Percentiles rank a stretch among this genome's conserved stretches.
Conservation (phyloP, 2,113 vertebrate species). For the Colaptes auratus region DNA sequence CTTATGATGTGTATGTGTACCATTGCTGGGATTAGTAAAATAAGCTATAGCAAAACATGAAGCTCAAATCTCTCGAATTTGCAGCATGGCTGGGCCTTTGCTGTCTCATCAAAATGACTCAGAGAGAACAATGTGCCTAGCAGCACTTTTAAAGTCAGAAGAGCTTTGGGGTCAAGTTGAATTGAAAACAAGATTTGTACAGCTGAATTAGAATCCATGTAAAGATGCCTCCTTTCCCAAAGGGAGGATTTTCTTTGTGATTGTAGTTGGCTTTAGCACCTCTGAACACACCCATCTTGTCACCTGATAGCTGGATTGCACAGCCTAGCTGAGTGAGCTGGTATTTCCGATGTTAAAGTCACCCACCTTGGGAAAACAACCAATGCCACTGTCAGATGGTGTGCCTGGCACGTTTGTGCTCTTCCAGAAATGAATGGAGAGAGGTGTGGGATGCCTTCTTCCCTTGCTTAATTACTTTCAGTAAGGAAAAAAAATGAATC, state of each 20-base stretch:
- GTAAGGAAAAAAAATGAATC: not conserved
- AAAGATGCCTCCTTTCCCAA: not conserved
- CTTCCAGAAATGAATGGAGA: accelerated
- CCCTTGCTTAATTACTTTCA: not conserved
- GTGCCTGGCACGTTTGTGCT: not conserved
- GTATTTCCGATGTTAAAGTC: accelerated
- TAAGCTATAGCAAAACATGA: not conserved
- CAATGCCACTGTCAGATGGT: accelerated
- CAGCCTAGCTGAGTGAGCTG: not conserved
- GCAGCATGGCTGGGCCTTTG: not conserved
- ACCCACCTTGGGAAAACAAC: not conserved
- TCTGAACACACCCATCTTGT: accelerated
- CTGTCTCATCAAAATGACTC: not conserved
- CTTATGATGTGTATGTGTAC: not conserved
- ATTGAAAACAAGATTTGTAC: not conserved
- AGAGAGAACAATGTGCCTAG: not conserved
- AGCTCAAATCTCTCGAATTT: not conserved
- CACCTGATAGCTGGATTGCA: not conserved
- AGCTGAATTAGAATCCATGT: not conserved
- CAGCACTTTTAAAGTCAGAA: not conserved
- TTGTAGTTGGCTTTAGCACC: not conserved
- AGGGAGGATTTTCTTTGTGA: not conserved
- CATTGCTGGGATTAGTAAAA: not conserved
- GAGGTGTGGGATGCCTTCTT: not conserved
- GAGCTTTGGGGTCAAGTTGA: not conserved